Percentiles rank a stretch among this genome's conserved stretches.
Evolutionary conservation across 2,797 vertebrate genomes (phyloP).

Genomic region (Chelon labrosus): DNA sequence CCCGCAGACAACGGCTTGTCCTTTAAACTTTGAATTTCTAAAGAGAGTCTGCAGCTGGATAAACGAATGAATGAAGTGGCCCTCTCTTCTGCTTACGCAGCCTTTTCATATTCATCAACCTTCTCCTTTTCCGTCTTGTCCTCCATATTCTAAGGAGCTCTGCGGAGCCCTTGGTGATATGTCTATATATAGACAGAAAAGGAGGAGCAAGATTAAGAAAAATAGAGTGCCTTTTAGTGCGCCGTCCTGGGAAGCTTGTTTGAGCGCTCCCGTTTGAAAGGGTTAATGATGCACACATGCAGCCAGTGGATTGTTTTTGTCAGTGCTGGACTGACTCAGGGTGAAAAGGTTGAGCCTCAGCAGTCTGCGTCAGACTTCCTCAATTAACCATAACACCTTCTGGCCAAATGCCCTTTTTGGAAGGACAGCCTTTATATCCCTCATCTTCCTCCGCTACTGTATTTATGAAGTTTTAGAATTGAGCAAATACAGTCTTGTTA

Average conservation of each 20-base stretch:
- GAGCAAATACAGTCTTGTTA: neutral
- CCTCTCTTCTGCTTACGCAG: slow-evolving; percentile 12
- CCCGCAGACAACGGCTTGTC: slow-evolving; percentile 3
- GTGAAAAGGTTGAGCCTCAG: slow-evolving; percentile 41
- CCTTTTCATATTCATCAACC: slow-evolving; percentile 49
- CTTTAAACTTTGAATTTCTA: slow-evolving; percentile 36
- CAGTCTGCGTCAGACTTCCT: slow-evolving; percentile 43
- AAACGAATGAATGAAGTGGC: slow-evolving; percentile 37
- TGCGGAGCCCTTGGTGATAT: slow-evolving; percentile 64
- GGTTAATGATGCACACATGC: slow-evolving; percentile 54
- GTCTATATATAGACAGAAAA: slow-evolving; percentile 70
- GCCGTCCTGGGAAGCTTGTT: slow-evolving; percentile 15
- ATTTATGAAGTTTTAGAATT: slow-evolving; percentile 6
- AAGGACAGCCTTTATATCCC: slow-evolving; percentile 13
- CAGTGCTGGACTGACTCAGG: slow-evolving; percentile 31
- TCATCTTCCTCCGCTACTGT: neutral
- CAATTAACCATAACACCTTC: slow-evolving; percentile 55
- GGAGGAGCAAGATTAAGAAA: slow-evolving; percentile 44
- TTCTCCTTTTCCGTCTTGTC: slow-evolving; percentile 42
- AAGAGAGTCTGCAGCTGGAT: slow-evolving; percentile 29
- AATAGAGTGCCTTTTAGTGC: slow-evolving; percentile 39
- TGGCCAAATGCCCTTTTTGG: slow-evolving; percentile 40
- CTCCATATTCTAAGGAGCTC: slow-evolving; percentile 46
- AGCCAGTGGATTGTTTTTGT: slow-evolving; percentile 35
- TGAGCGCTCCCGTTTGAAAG: slow-evolving; percentile 27